Evolutionary conservation across 2,113 vertebrate species (phyloP), one percentile per base, ranked within the genome.

Genomic region (Puma concolor): DNA sequence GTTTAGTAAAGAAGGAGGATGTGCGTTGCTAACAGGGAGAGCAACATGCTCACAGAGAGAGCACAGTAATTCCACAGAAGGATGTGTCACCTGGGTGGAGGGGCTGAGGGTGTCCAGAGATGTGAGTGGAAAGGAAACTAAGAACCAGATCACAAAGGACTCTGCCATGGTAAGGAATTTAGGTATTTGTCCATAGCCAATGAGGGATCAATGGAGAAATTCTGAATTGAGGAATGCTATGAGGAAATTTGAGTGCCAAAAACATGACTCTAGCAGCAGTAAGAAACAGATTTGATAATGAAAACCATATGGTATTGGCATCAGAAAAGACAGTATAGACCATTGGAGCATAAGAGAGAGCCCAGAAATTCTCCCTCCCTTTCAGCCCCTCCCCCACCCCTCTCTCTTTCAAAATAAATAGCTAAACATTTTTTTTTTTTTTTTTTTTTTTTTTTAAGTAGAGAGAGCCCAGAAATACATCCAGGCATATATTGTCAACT

Each of bases 1-100:
- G 54, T 80, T 50, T 4, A 8, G 10, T 6, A 31, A 27, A 83
- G 41, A 63, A 31, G 52, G n/a, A 27, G 5, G 52, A 41, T 14
- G 0, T 33, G 50, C 29, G 4, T 9, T 27, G 9, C 31, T 60
- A 16, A 25, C 1, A 15, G 0, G 1, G 19, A 74, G 36, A 11
- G 10, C 8, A 74, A 19, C 1, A 4, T 1, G 12, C 1, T 50
- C 36, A n/a, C 9, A 36, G 23, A 63, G 8, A 6, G 10, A 89
- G 7, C 8, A 54, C 4, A 4, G 9, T 9, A 10, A 69, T 66
- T 88, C 72, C 76, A 72, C 4, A 5, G 74, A 50, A 52, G 12
- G 92, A 7, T 27, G 15, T 16, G 27, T 72, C 21, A n/a, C 5
- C 41, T 16, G 25, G 44, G 12, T 21, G 27, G 76, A 94, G 15